Evolutionary conservation across 1,140 invertebrate genomes (phyloP), one percentile per base, ranked within the genome.

Genomic region (Trichoplusia ni): DNA sequence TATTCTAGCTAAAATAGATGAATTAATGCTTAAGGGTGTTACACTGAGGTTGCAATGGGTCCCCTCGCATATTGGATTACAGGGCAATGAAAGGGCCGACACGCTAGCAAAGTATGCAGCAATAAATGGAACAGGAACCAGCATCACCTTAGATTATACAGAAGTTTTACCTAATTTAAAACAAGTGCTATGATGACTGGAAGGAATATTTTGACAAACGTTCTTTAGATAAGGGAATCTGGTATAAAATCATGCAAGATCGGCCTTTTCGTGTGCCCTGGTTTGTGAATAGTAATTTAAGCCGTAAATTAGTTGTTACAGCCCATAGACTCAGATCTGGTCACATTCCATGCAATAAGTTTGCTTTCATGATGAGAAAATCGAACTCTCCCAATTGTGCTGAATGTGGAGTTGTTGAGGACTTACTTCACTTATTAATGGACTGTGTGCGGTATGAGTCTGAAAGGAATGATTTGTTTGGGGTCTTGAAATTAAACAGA

Each of bases 131-230:
- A 4, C 3, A 9, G 11, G 11, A 2, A 4, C 11, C 11, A 35
- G 11, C 3, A 11, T 35, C n/a, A 2, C 11, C 2, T 9, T n/a
- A 4, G 11, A 35, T 11, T 11, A 35, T 9, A 9, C 11, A 9
- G 33, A 35, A n/a, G 6, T 35, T 7, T 2, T 35, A 9, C 6
- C 33, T 4, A 35, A 35, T 9, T 35, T 9, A 35, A 35, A 7
- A 9, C 2, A 2, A 4, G 2, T n/a, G 6, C n/a, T 9, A 35
- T 11, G 11, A 35, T 9, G 33, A 42, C 0, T 66, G 54, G 53
- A 59, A 66, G 14, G 56, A 60, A 33, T 53, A 66, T 23, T 60
- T 60, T 38, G 16, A 66, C 21, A 16, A 42, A n/a, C 19, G 35
- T 1, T 44, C 25, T 1, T n/a, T 0, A 42, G 35, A 49, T n/a